Evolutionary conservation across 2,888 invertebrate genomes (phyloP).

Genomic region (Resseliella maxima): DNA sequence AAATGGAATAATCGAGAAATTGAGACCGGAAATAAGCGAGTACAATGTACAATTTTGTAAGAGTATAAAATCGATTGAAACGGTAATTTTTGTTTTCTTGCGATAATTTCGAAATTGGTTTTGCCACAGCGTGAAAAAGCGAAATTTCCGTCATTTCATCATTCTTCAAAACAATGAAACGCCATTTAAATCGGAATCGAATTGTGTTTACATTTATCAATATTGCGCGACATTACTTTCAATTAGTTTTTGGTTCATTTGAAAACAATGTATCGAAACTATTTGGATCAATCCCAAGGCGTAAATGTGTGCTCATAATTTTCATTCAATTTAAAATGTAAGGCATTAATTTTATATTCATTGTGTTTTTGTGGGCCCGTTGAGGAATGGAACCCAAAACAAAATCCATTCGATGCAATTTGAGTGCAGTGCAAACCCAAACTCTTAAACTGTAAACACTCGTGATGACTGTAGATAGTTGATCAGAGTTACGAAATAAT

Average conservation of each 20-base stretch:
- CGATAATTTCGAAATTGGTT: constrained; percentile 2
- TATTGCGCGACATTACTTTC: constrained; percentile 46
- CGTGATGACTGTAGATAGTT: background rate
- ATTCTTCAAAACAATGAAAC: background rate
- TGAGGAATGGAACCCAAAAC: too few relatives aligned
- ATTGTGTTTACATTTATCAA: background rate
- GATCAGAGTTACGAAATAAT: constrained; percentile 24
- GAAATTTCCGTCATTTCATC: background rate
- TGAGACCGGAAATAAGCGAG: constrained; percentile 18
- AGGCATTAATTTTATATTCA: too few relatives aligned
- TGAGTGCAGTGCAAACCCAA: background rate
- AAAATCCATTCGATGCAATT: too few relatives aligned
- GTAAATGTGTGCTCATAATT: background rate
- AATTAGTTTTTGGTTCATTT: background rate
- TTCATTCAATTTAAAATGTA: background rate
- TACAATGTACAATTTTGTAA: background rate
- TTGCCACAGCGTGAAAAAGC: background rate
- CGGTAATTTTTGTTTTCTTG: background rate
- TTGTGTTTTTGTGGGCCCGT: too few relatives aligned
- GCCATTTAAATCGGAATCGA: background rate
- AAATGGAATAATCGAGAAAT: constrained; percentile 14
- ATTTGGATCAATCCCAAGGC: background rate
- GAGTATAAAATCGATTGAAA: background rate
- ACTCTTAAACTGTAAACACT: background rate
- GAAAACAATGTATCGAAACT: constrained; percentile 21